phyloP scores from a whole-genome alignment of 2,797 vertebrate species.

The Muraenolepis orangiensis region DNA sequence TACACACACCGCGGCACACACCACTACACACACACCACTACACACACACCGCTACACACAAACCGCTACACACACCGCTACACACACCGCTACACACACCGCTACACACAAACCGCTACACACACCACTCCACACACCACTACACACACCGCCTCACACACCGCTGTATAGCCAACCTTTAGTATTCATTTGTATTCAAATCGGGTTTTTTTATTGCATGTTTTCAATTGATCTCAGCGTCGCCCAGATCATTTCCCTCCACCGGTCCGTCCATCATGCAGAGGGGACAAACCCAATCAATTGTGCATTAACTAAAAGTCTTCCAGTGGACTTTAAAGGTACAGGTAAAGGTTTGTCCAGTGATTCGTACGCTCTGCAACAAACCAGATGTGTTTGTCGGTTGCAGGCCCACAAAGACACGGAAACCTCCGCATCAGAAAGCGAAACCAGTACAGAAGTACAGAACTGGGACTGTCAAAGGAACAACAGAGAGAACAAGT shows the following conservation, averaged over 20 bases:
- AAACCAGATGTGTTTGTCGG: no score
- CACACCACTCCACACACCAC: background rate
- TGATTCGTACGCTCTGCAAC: no score
- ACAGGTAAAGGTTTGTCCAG: no score
- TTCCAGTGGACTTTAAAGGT: no score
- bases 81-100: background rate
- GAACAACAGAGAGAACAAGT: no score
- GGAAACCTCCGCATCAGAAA: background rate
- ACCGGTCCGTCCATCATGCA: background rate
- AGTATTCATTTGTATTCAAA: background rate
- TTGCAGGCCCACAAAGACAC: no score
- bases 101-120: background rate
- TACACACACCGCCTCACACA: no score
- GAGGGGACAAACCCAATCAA: background rate
- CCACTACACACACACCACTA: background rate
- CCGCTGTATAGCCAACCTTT: no score
- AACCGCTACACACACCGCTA: no score
- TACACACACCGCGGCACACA: slow-evolving; percentile 24
- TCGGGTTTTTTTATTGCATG: background rate
- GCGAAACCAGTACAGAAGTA: background rate
- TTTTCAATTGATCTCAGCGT: background rate
- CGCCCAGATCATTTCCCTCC: background rate
- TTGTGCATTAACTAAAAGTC: background rate
- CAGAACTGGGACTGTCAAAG: background rate
- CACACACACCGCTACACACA: no score